Evolutionary conservation across 2,888 invertebrate genomes (phyloP), one percentile per base, ranked within the genome.

Genomic region (Schrankia costaestrigalis): DNA sequence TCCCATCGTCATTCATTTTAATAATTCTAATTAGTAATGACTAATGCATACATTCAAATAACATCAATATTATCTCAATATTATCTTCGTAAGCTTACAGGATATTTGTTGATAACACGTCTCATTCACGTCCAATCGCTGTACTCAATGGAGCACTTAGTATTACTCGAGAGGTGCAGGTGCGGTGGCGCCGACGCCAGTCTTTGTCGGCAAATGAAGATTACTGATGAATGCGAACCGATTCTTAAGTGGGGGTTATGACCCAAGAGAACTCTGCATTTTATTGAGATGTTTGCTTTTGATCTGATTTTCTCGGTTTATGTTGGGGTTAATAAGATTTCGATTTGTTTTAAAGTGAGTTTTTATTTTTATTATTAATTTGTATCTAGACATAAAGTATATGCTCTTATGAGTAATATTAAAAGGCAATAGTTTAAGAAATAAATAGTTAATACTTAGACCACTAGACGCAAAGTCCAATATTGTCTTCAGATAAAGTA

Each of bases 141-240:
- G 29, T 21, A 27, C 35, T 39, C 38, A 26, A 56, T 49, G 40
- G 40, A 33, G 34, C 55, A 56, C 55, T 55, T 55, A 53, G 17
- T 31, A 23, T n/a, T 27, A 54, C 56, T 73, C 69, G 66, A 68
- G 71, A 69, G 75, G 63, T 54, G 58, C 62, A 72, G 72, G 65
- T 70, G 69, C 62, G 56, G 55, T 26, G 71, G 68, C 75, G 71
- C 71, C 62, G 31, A 5, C 11, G 34, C 42, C 33, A 39, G 36
- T 24, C 67, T 75, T 71, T 75, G 71, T 58, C 63, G 62, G 67
- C 36, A 26, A 46, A 26, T 46, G 41, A 52, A 58, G 50, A 65
- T 58, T 62, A 63, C 42, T 41, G 49, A 26, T 6, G 26, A 42
- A 49, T 40, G 46, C 49, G 49, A 56, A 46, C 40, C 48, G 41